phyloP scores from a whole-genome alignment of 2,797 vertebrate species.

The Crypturellus tataupa region DNA sequence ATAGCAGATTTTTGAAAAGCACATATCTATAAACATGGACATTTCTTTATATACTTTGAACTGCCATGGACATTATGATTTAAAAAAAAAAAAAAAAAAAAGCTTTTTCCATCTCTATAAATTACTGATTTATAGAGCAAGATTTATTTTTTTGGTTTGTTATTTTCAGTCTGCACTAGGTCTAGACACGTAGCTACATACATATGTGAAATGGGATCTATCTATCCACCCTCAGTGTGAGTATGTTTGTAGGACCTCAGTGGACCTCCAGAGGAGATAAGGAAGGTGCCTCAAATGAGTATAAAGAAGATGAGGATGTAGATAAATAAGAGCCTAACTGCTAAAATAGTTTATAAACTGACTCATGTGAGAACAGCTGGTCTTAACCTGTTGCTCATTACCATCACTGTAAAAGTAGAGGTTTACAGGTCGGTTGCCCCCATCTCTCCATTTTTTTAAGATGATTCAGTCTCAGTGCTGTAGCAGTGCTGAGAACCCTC shows the following conservation, averaged over 20 bases:
- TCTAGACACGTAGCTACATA: background rate
- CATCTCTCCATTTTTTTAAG: background rate
- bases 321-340: background rate
- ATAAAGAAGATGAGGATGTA: background rate
- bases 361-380: background rate
- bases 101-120: background rate
- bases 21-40: background rate
- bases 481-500: background rate
- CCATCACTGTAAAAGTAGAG: background rate
- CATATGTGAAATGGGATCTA: background rate
- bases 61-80: too few relatives aligned
- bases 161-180: background rate
- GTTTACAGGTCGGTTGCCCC: rapidly evolving
- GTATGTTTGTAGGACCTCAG: background rate
- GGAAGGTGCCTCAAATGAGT: background rate
- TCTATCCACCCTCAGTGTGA: background rate
- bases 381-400: background rate
- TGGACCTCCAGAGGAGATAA: background rate
- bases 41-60: too few relatives aligned
- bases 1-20: background rate
- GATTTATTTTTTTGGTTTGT: background rate
- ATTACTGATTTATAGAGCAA: background rate
- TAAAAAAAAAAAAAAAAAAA: background rate
- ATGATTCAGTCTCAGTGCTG: background rate
- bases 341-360: background rate